Percentiles rank a stretch among this genome's conserved stretches.
These are phyloP conservation scores for Brachystomella parvula DNA, from an alignment of 1,140 invertebrate species.

Conservation along the genomic window DNA sequence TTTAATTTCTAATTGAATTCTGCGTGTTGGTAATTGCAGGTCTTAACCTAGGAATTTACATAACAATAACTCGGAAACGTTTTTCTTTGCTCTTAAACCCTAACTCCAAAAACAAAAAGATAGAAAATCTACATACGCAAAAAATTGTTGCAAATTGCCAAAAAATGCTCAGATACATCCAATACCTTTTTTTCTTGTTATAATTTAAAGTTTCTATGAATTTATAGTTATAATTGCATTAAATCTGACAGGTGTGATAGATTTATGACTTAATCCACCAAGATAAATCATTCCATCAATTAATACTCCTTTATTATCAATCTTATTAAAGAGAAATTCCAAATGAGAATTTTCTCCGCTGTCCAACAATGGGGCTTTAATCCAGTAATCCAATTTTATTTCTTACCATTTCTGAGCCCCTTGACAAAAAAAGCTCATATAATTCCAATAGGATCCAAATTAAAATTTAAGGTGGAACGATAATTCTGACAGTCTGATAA, in stretches of 20 bases:
- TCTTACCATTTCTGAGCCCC: background rate
- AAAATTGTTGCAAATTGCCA: too few relatives aligned
- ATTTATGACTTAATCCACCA: slow-evolving; percentile 4
- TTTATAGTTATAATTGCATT: slow-evolving; percentile 11
- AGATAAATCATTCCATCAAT: slow-evolving; percentile 1
- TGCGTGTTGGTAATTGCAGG: too few relatives aligned
- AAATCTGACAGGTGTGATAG: slow-evolving; percentile 2
- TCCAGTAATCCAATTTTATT: background rate
- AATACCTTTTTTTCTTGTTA: too few relatives aligned
- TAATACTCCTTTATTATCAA: slow-evolving; percentile 8
- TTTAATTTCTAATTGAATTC: too few relatives aligned
- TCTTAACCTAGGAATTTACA: too few relatives aligned
- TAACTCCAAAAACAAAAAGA: too few relatives aligned
- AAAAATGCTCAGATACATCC: too few relatives aligned
- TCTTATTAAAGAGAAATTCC: background rate
- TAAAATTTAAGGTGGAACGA: background rate
- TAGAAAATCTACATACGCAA: too few relatives aligned
- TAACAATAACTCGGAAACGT: too few relatives aligned
- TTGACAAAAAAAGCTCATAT: background rate
- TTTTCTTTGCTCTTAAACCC: too few relatives aligned
- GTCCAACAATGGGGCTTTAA: too few relatives aligned
- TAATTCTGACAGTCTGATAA: background rate
- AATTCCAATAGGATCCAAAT: background rate
- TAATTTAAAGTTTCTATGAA: too few relatives aligned
- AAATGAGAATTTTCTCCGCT: background rate